These are phyloP conservation scores for Mustela nigripes DNA, from an alignment of 2,113 vertebrate species.

Conservation along the genomic window DNA sequence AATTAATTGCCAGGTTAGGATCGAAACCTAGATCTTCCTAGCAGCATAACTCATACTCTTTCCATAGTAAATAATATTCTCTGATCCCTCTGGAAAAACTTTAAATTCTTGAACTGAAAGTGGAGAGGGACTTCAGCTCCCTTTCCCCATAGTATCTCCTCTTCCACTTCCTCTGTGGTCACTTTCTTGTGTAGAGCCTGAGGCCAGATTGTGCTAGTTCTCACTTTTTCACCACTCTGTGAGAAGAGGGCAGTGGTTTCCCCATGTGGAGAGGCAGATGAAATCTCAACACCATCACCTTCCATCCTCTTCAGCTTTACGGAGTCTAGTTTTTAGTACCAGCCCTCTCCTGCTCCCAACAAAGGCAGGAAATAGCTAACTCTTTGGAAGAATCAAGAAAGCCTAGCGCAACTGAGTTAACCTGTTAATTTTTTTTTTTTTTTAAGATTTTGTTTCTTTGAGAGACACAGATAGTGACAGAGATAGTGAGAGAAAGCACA, in stretches of 20 bases:
- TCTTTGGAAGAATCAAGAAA: neutral
- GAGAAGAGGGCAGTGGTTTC: neutral
- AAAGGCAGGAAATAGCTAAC: neutral
- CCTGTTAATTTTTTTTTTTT: neutral
- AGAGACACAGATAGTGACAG: neutral
- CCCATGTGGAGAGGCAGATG: neutral
- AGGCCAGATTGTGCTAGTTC: neutral
- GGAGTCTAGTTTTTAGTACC: neutral
- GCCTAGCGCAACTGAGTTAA: neutral
- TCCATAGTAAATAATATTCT: neutral
- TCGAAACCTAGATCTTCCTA: neutral
- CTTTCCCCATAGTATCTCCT: neutral
- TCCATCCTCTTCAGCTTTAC: neutral
- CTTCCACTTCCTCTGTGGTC: neutral
- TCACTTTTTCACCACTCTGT: neutral
- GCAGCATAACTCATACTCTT: neutral
- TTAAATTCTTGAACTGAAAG: neutral
- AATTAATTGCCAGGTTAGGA: neutral
- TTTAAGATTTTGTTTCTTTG: neutral
- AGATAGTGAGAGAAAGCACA: neutral
- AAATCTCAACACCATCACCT: neutral
- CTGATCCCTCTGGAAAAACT: neutral
- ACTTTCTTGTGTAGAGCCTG: neutral
- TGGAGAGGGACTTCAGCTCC: neutral
- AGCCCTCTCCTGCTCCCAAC: neutral